Percentiles rank a stretch among this genome's conserved stretches.
Conservation (phyloP, 2,888 invertebrate species). For the Omphaloscelis lunosa region DNA sequence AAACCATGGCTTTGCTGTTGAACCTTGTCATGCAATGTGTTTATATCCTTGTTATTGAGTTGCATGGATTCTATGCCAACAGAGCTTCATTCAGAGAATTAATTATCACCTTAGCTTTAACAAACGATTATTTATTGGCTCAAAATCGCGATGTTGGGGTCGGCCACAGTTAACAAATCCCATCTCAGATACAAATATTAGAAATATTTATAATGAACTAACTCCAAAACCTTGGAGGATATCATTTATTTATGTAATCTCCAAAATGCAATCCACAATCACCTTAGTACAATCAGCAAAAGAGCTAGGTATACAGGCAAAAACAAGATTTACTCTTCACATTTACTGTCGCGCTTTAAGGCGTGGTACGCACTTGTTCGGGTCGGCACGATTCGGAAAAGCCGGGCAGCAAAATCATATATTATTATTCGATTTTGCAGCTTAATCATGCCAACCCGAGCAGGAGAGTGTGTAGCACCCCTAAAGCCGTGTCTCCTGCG, state of each 20-base stretch:
- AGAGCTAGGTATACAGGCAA: constrained; percentile 2
- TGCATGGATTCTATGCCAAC: constrained; percentile 4
- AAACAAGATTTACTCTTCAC: background rate
- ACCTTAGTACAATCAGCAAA: constrained; percentile 11
- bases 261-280: constrained; percentile 36
- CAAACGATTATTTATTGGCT: background rate
- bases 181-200: background rate
- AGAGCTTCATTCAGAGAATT: constrained; percentile 2
- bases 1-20: constrained; percentile 3
- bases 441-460: background rate
- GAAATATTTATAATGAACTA: background rate
- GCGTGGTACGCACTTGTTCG: background rate
- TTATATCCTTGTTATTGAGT: constrained; percentile 1
- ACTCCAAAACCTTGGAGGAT: background rate
- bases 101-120: background rate
- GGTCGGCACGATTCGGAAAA: background rate
- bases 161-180: background rate
- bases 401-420: background rate
- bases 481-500: too few species aligned
- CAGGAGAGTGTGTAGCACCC: background rate
- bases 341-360: background rate
- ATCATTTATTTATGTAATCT: background rate
- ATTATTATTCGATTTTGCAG: background rate
- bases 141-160: background rate
- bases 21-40: constrained; percentile 20